These are phyloP conservation scores for Dryadula phaetusa DNA, from an alignment of 2,888 invertebrate genomes.

Conservation along the genomic window DNA sequence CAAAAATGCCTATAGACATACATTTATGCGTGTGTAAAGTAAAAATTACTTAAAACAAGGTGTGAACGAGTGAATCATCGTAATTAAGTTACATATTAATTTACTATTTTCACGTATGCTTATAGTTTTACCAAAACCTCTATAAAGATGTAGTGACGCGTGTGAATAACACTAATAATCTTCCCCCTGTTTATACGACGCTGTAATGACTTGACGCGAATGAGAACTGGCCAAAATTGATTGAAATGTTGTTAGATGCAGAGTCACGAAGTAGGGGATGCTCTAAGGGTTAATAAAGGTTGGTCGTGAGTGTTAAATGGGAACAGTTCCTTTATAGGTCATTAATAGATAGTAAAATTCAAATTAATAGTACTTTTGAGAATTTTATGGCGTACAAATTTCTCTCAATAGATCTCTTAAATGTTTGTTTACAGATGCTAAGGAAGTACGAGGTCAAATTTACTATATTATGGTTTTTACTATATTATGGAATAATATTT, in stretches of 20 bases:
- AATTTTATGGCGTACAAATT: constrained; percentile 28
- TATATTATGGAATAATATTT: no score
- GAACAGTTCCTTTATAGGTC: constrained; percentile 53
- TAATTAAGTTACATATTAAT: neutral
- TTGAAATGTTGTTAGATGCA: constrained; percentile 82
- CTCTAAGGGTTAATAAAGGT: constrained; percentile 56
- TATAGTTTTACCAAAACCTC: constrained; percentile 1
- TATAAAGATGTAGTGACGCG: constrained; percentile 73
- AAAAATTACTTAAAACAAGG: neutral
- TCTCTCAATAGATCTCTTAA: no score
- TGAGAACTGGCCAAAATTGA: constrained; percentile 80
- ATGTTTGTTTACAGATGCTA: no score
- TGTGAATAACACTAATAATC: constrained; percentile 83
- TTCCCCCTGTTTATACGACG: constrained; percentile 83
- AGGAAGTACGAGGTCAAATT: no score
- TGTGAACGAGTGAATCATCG: neutral
- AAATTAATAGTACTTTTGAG: constrained; percentile 45
- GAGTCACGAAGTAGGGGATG: constrained; percentile 77
- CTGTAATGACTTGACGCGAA: constrained; percentile 82
- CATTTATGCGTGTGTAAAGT: neutral
- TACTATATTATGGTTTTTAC: no score
- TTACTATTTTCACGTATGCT: neutral
- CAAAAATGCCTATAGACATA: neutral
- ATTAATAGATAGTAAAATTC: constrained; percentile 52
- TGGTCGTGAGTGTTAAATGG: constrained; percentile 62